These are phyloP conservation scores for Paradisaea rubra DNA, from an alignment of 2,113 vertebrate genomes.

Conservation along the genomic window DNA sequence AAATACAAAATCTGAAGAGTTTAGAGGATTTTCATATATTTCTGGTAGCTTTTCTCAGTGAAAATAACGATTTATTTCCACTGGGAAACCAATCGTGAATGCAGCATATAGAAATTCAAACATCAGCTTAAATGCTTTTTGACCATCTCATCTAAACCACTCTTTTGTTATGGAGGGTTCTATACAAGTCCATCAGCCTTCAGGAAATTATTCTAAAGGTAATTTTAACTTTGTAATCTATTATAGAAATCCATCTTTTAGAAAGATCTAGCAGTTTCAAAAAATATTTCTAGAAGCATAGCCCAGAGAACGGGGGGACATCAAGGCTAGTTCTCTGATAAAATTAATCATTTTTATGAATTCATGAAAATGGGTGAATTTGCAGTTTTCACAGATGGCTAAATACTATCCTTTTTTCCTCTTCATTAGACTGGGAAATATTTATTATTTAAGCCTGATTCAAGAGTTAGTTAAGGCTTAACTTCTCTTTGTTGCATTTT, in stretches of 20 bases:
- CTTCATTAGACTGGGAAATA: not conserved
- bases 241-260: not conserved
- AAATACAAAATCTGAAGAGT: not conserved
- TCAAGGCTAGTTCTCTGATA: not conserved
- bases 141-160: not conserved
- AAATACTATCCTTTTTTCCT: not conserved
- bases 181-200: not conserved
- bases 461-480: not conserved
- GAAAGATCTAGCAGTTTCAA: not conserved
- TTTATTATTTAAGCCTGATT: not conserved
- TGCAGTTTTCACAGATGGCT: not conserved
- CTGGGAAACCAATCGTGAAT: not conserved
- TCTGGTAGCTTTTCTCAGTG: not conserved
- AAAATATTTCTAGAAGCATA: not conserved
- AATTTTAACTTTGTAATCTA: not conserved
- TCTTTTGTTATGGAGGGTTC: rapidly evolving
- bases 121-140: not conserved
- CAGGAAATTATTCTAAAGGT: not conserved
- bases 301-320: not conserved
- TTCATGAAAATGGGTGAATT: not conserved
- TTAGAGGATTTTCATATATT: not conserved
- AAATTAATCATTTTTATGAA: not conserved
- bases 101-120: not conserved
- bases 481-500: not conserved
- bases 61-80: not conserved